Evolutionary conservation across 2,113 vertebrate species (phyloP), one percentile per base, ranked within the genome.

Genomic region (Fulmarus glacialis): DNA sequence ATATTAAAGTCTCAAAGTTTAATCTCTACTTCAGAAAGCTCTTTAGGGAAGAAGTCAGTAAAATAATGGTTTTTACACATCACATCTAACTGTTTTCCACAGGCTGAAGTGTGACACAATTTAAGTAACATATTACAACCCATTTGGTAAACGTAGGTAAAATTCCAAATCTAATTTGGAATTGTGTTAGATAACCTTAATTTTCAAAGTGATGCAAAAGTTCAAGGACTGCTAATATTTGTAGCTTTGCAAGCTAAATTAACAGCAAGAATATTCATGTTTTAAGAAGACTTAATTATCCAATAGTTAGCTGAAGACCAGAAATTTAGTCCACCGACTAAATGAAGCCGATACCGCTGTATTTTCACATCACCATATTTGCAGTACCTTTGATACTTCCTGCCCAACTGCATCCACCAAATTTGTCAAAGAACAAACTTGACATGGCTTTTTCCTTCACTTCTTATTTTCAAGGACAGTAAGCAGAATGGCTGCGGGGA

Each of bases 21-120:
- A 84, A 92, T 91, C 83, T 94, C 63, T 50, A 16, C 47, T 91
- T 96, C 77, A 82, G 59, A 96, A 90, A 82, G 50, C 79, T 80
- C 63, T 93, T 56, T 43, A 90, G 60, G 78, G 53, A 89, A 94
- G 74, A 90, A 68, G 13, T 73, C 7, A 55, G 56, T 23, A 71
- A 94, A 95, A 87, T 63, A 60, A 84, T 68, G 21, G 17, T 53
- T 48, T 74, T 48, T 47, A 93, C 55, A 93, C 53, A 50, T 94
- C 40, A 59, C 43, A 38, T 75, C 45, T 50, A 75, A 85, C 62
- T 50, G 23, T 32, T 91, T 71, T 66, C 36, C 59, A 60, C 21
- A 63, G 43, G 60, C 23, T 82, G 40, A 66, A 90, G 66, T 1
- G 12, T 34, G 34, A 81, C 42, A 68, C 52, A 53, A 17, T 63